These are phyloP conservation scores for Passer domesticus DNA, from an alignment of 2,113 vertebrate genomes.

Conservation along the genomic window DNA sequence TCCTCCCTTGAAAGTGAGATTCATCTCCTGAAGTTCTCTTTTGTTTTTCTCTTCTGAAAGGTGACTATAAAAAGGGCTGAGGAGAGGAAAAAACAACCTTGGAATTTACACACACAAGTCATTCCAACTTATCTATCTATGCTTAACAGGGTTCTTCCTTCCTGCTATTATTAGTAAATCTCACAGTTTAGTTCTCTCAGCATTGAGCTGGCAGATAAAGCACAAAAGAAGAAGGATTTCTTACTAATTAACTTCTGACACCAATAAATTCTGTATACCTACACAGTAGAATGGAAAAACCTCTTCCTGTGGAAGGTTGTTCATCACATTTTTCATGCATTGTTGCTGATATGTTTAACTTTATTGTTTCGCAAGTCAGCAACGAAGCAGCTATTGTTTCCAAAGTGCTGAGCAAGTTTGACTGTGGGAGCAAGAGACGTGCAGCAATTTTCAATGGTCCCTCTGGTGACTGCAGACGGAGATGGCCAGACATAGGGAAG, in stretches of 20 bases:
- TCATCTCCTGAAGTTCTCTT: background rate
- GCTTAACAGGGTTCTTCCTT: constrained; percentile 57
- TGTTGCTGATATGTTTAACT: constrained; percentile 31
- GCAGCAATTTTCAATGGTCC: background rate
- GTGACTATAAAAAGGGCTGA: background rate
- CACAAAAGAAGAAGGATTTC: constrained; percentile 20
- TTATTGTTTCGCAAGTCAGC: constrained; percentile 34
- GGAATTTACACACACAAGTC: background rate
- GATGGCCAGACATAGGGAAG: background rate
- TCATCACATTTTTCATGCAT: constrained; percentile 53
- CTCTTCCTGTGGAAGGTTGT: background rate
- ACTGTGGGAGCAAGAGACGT: background rate
- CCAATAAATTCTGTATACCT: background rate
- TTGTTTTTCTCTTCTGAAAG: background rate
- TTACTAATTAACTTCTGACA: background rate
- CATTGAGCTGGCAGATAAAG: background rate
- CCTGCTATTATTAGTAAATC: constrained; percentile 48
- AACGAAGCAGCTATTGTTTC: constrained; percentile 55
- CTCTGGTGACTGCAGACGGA: background rate
- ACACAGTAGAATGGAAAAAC: background rate
- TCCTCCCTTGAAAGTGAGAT: background rate
- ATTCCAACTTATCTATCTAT: constrained; percentile 18
- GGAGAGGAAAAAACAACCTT: constrained; percentile 2
- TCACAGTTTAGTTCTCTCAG: background rate
- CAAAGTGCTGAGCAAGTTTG: constrained; percentile 35